phyloP scores from a whole-genome alignment of 2,888 invertebrate species.

The Chrysomela aeneicollis region DNA sequence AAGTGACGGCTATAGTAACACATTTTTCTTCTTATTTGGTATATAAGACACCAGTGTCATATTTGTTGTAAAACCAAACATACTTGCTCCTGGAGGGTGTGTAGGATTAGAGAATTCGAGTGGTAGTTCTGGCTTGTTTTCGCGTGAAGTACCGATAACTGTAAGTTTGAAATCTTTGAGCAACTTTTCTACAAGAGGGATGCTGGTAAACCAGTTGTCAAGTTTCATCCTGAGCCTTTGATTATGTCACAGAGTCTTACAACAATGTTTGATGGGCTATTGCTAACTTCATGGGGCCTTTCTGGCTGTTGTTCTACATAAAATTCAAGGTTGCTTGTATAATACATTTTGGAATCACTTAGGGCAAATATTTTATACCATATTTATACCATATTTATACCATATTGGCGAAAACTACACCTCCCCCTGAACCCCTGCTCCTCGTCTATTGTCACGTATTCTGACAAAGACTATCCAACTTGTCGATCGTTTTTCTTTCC shows the following conservation, averaged over 20 bases:
- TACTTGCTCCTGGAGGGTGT: not conserved
- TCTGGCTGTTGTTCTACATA: constrained; percentile 27
- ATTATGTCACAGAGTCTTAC: constrained; percentile 27
- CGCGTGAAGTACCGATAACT: constrained; percentile 38
- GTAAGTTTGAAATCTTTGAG: constrained; percentile 32
- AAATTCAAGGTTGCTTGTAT: constrained; percentile 22
- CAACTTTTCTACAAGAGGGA: constrained; percentile 13
- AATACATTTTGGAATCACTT: constrained; percentile 23
- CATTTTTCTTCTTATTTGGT: constrained; percentile 30
- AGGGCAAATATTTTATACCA: constrained; percentile 25
- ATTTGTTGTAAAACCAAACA: constrained; percentile 40
- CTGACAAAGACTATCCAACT: constrained; percentile 1
- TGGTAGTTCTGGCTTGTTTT: constrained; percentile 36
- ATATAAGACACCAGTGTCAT: constrained; percentile 34
- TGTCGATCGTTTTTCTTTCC: constrained; percentile 8
- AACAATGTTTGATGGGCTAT: constrained; percentile 32
- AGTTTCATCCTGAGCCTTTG: constrained; percentile 35
- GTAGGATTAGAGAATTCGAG: constrained; percentile 5
- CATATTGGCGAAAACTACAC: constrained; percentile 24
- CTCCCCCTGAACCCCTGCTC: constrained; percentile 22
- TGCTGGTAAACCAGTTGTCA: constrained; percentile 33
- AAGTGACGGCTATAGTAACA: constrained; percentile 33
- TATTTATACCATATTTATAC: constrained; percentile 22
- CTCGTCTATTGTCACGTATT: constrained; percentile 25
- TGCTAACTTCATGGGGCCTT: constrained; percentile 23